These are phyloP conservation scores for Morone saxatilis DNA, from an alignment of 2,113 vertebrate species.

Conservation along the genomic window DNA sequence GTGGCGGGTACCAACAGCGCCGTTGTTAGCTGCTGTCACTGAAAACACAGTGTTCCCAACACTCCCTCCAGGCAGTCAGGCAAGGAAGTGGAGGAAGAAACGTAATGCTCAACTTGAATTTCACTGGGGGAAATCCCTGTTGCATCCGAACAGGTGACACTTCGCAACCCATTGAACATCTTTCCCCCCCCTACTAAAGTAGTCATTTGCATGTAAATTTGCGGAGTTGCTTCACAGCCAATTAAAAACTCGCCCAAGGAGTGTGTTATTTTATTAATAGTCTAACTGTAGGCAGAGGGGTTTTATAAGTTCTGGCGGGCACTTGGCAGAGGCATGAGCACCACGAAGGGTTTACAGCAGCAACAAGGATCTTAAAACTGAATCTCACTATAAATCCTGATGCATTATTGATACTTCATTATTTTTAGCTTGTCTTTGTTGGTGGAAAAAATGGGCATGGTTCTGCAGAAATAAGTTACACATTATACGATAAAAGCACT, in stretches of 20 bases:
- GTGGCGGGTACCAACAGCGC: constrained; percentile 15
- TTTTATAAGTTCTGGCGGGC: constrained; percentile 33
- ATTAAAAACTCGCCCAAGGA: constrained; percentile 78
- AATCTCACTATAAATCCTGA: neutral
- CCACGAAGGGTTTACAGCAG: constrained; percentile 10
- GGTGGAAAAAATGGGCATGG: neutral
- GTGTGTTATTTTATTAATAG: constrained; percentile 75
- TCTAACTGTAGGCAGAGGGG: constrained; percentile 50
- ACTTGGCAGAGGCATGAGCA: constrained; percentile 2
- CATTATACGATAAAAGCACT: neutral
- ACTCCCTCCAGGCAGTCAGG: constrained; percentile 56
- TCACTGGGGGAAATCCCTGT: neutral
- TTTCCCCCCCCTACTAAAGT: constrained; percentile 2
- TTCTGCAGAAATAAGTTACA: neutral
- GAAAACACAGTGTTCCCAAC: constrained; percentile 47
- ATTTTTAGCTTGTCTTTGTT: neutral
- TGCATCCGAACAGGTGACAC: constrained; percentile 52
- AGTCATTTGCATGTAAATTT: constrained; percentile 79
- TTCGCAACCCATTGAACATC: constrained; percentile 37
- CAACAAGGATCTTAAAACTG: constrained; percentile 11
- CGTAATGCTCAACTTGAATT: constrained; percentile 11
- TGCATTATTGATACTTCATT: constrained; percentile 28
- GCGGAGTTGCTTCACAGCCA: constrained; percentile 64
- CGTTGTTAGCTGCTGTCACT: constrained; percentile 64
- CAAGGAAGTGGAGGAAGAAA: constrained; percentile 20